Evolutionary conservation across 2,113 vertebrate species (phyloP).

Genomic region (Pelecanoides urinatrix): DNA sequence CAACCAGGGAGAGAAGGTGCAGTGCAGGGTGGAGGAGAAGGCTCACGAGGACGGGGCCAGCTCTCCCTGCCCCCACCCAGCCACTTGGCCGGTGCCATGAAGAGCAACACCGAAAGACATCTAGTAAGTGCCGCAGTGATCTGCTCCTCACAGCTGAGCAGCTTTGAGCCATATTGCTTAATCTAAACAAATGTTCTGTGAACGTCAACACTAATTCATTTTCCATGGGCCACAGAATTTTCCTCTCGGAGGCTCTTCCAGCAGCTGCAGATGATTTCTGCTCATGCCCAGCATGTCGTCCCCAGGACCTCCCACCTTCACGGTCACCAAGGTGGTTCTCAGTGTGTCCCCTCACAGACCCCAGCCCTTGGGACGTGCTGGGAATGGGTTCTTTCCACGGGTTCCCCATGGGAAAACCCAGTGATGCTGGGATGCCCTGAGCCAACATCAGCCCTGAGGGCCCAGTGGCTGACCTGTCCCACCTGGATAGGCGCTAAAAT

Average conservation of each 20-base stretch:
- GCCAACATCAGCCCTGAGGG: background rate
- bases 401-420: background rate
- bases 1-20: background rate
- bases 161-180: constrained; percentile 2
- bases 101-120: background rate
- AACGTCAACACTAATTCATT: background rate
- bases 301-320: background rate
- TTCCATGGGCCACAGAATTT: background rate
- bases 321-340: background rate
- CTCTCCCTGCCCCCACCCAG: background rate
- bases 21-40: background rate
- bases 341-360: background rate
- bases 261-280: constrained; percentile 6
- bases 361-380: background rate
- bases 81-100: background rate
- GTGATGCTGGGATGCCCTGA: background rate
- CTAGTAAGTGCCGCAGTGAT: background rate
- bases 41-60: accelerated
- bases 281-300: background rate
- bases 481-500: background rate
- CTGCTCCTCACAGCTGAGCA: background rate
- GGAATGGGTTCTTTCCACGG: background rate
- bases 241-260: background rate
- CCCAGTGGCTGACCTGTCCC: background rate
- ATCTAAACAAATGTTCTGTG: constrained; percentile 28